Conservation (phyloP, 2,113 vertebrate species). For the Chroicocephalus ridibundus region DNA sequence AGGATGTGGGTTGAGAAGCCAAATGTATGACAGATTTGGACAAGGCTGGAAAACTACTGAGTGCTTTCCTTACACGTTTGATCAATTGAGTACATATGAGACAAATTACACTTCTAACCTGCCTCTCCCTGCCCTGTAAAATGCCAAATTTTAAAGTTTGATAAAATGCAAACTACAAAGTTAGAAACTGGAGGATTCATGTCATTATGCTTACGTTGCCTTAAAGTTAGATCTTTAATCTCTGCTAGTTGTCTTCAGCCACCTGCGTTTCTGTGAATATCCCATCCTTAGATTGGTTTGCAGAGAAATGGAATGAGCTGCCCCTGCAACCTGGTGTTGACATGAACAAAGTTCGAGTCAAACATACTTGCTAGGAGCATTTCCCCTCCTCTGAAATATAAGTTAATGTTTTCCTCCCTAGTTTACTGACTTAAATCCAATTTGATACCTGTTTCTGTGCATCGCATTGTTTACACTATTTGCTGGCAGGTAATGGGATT, state of each 20-base stretch:
- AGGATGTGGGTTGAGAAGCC: background rate
- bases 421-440: background rate
- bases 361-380: background rate
- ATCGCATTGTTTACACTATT: background rate
- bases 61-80: background rate
- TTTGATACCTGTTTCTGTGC: background rate
- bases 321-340: background rate
- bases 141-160: background rate
- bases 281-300: background rate
- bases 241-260: background rate
- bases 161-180: background rate
- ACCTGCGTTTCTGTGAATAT: background rate
- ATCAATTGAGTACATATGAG: rapidly evolving
- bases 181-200: background rate
- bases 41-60: background rate
- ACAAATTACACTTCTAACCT: background rate
- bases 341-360: background rate
- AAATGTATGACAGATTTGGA: background rate
- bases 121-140: background rate
- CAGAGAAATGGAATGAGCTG: background rate
- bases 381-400: background rate
- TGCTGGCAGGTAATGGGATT: conserved; percentile 1
- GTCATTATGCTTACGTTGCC: background rate
- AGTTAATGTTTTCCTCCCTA: background rate
- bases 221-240: background rate